phyloP scores from a whole-genome alignment of 2,888 invertebrate genomes.

The Pyrrhosoma nymphula region DNA sequence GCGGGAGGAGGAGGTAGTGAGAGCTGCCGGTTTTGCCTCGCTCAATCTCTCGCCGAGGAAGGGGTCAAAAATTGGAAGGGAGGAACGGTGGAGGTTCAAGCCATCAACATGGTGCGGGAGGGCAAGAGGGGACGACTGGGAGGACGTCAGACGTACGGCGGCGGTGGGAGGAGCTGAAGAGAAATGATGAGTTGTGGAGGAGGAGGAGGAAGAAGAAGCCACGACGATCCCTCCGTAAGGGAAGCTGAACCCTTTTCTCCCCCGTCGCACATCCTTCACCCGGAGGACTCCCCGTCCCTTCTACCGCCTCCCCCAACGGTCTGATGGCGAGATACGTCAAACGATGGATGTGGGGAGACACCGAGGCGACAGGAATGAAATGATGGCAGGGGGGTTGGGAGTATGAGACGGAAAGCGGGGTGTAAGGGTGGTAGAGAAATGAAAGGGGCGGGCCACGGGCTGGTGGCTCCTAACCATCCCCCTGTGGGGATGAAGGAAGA shows the following conservation, averaged over 20 bases:
- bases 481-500: neutral
- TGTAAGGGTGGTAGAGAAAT: neutral
- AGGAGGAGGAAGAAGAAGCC: neutral
- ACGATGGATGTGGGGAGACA: conserved; percentile 60
- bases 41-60: neutral
- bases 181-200: neutral
- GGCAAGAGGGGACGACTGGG: neutral
- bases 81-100: neutral
- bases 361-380: conserved; percentile 47
- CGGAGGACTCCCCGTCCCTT: neutral
- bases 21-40: too few species aligned
- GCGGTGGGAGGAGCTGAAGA: neutral
- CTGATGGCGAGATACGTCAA: conserved; percentile 65
- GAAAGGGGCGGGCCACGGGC: neutral
- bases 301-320: neutral
- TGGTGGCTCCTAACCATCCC: too few species aligned
- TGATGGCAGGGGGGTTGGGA: neutral
- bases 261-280: neutral
- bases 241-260: neutral
- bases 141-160: neutral
- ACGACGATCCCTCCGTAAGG: neutral
- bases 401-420: neutral
- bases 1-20: too few species aligned
- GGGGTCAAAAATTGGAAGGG: neutral
- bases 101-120: neutral